Base-by-base conservation (phyloP, 1,140 invertebrate genomes). In the Apis laboriosa region DNA sequence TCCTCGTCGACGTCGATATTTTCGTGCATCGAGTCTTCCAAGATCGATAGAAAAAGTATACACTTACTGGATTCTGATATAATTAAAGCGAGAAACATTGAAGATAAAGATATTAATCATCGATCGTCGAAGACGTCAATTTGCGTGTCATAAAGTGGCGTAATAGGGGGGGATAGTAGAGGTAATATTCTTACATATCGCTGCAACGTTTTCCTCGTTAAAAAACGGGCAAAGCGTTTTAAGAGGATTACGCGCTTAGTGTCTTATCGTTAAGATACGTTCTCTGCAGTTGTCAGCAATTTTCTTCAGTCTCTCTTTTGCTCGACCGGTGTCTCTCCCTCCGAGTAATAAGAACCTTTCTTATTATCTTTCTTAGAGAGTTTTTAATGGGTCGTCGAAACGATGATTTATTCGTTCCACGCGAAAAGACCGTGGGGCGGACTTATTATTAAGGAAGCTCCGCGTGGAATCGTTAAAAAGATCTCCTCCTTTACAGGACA, bases 281-380 rank as follows among this genome's bases (percentile, higher is more conserved):
- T 43, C 4, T 90, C 77, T 83, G 84, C 81, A 83, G 85, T 90
- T 90, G 89, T 89, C 89, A 90, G 88, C 88, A 86, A 90, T 90
- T 90, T 89, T 83, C 78, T 71, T 43, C 49, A 66, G 63, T 51
- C 53, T 72, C 74, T 17, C 28, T 34, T 55, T n/a, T 55, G 21
- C 17, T 24, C 34, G 2, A 34, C n/a, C 28, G 13, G n/a, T 7
- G 19, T 49, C 7, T 55, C 55, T 9, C 24, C 71, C n/a, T 67
- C 34, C 55, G 7, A 19, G 58, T 75, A 71, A 81, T 80, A 76
- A 80, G 74, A 86, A 84, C 34, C 81, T 68, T 60, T 84, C 71
- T 63, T 84, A 60, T 60, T 43, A 43, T 43, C 34, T 43, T 43
- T 43, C 34, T 43, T 43, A 43, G 34, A 43, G 8, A 61, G 34